These are phyloP conservation scores for Masticophis lateralis DNA, from an alignment of 2,797 vertebrate species.

Conservation along the genomic window DNA sequence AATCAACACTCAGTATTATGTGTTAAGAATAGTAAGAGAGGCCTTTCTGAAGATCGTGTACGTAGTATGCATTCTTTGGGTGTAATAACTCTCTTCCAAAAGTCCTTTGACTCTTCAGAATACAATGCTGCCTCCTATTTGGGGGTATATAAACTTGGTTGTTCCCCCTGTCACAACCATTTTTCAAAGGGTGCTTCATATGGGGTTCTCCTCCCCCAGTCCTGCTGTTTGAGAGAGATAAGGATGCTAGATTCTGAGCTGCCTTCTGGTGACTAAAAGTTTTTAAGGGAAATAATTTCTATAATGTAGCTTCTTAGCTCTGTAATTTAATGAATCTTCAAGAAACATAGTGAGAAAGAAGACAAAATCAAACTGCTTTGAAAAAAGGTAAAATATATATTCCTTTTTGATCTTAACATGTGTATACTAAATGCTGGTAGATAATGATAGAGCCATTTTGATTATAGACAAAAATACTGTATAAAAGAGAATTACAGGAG, in stretches of 20 bases:
- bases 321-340: background rate
- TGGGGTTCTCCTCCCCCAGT: background rate
- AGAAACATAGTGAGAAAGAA: background rate
- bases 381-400: background rate
- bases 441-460: background rate
- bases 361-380: background rate
- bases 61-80: background rate
- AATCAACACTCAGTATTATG: background rate
- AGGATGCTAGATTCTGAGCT: background rate
- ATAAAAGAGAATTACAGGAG: background rate
- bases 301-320: background rate
- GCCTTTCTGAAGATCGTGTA: background rate
- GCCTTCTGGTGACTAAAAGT: background rate
- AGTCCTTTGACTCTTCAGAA: background rate
- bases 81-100: background rate
- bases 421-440: background rate
- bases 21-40: background rate
- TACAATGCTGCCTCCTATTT: background rate
- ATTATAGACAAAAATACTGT: background rate
- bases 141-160: background rate
- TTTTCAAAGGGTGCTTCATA: background rate
- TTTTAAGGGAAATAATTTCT: background rate
- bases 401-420: background rate
- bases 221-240: background rate
- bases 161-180: background rate